Conservation (phyloP, 2,888 invertebrate species). For the Brassicogethes aeneus region DNA sequence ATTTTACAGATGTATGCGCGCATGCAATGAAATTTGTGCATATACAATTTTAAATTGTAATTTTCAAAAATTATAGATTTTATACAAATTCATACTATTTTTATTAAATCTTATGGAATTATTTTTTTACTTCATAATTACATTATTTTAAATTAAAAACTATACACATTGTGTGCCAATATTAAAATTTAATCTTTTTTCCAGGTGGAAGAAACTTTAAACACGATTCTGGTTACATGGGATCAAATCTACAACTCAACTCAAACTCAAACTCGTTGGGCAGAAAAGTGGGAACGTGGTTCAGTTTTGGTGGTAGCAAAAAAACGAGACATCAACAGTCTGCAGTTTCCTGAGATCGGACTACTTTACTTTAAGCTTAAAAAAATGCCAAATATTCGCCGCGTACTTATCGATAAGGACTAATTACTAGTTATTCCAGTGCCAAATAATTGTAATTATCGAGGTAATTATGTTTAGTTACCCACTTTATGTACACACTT, state of each 20-base stretch:
- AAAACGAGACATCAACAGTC: conserved; percentile 42
- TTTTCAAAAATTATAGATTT: too few relatives aligned
- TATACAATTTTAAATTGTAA: too few relatives aligned
- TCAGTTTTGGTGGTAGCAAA: conserved; percentile 47
- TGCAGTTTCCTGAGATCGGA: conserved; percentile 47
- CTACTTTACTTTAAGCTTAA: conserved; percentile 40
- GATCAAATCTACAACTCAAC: conserved; percentile 37
- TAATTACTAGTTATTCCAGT: neutral
- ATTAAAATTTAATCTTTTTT: conserved; percentile 17
- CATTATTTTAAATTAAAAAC: too few relatives aligned
- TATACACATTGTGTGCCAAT: too few relatives aligned
- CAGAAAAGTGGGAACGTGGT: conserved; percentile 50
- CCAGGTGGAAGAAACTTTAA: conserved; percentile 43
- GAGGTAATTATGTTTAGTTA: neutral
- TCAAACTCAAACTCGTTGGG: conserved; percentile 43
- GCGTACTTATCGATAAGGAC: neutral
- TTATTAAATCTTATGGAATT: too few relatives aligned
- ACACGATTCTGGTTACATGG: conserved; percentile 41
- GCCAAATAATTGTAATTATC: neutral
- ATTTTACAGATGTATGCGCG: too few relatives aligned
- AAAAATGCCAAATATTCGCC: neutral
- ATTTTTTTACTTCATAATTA: too few relatives aligned
- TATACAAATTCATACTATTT: too few relatives aligned
- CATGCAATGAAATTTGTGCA: too few relatives aligned
- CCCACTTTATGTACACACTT: too few relatives aligned